phyloP scores from a whole-genome alignment of 2,888 invertebrate species.

The Callyntrura guangdongensis region DNA sequence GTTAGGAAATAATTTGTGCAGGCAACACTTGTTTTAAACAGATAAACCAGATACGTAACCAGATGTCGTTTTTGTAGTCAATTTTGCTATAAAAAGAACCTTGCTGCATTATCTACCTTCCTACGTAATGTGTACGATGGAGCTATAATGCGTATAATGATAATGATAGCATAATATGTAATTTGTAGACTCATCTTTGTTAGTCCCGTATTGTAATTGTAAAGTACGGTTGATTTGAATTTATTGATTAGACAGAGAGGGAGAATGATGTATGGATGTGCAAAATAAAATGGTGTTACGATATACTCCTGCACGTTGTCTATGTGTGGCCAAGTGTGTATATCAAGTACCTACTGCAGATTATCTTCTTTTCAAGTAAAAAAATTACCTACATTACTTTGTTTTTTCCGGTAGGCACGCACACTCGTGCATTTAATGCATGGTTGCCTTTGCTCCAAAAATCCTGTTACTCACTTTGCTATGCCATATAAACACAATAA shows the following conservation, averaged over 20 bases:
- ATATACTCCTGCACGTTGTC: not conserved
- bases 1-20: not conserved
- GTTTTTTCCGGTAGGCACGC: conserved; percentile 65
- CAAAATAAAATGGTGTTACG: conserved; percentile 25
- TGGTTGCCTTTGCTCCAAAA: conserved; percentile 77
- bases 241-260: conserved; percentile 18
- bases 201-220: conserved; percentile 33
- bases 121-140: not conserved
- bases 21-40: conserved; percentile 55
- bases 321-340: conserved; percentile 35
- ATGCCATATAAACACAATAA: conserved; percentile 54
- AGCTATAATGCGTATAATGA: not conserved
- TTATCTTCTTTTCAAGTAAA: not conserved
- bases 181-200: conserved; percentile 16
- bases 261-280: not conserved
- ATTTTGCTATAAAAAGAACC: not conserved
- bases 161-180: not conserved
- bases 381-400: conserved; percentile 20
- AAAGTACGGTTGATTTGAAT: conserved; percentile 44
- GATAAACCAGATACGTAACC: not conserved
- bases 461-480: conserved; percentile 79
- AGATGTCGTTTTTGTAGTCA: not conserved
- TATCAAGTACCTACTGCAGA: not conserved
- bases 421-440: conserved; percentile 72
- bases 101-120: not conserved